Evolutionary conservation across 2,888 invertebrate species (phyloP).

Genomic region (Clusia tigrina): DNA sequence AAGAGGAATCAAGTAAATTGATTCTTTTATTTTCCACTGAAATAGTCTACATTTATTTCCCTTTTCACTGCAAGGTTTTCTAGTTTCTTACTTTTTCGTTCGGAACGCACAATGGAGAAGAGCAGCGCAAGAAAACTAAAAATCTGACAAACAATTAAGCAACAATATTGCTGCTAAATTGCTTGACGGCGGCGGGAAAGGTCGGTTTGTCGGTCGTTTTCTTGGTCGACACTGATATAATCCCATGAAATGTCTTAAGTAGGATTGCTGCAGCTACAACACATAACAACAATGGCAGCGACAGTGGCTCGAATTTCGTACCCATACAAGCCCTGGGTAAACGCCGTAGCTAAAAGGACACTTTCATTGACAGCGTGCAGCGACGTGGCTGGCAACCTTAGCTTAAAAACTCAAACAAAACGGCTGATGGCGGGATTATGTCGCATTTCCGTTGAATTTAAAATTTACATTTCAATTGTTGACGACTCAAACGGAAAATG

Average conservation of each 20-base stretch:
- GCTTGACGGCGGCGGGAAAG: constrained; percentile 2
- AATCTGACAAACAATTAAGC: constrained; percentile 6
- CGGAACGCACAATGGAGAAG: neutral
- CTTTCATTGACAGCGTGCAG: neutral
- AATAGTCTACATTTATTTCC: too few relatives aligned
- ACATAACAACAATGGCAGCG: neutral
- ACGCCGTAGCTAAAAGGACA: neutral
- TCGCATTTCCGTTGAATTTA: constrained; percentile 11
- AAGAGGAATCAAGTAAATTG: constrained; percentile 2
- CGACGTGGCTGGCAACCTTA: too few relatives aligned
- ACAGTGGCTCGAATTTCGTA: neutral
- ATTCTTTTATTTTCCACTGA: constrained; percentile 1
- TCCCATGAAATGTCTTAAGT: neutral
- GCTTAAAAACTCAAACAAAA: neutral
- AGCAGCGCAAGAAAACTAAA: neutral
- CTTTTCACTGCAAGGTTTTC: too few relatives aligned
- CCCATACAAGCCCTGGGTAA: neutral
- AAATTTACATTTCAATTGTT: constrained; percentile 13
- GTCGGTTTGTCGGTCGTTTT: neutral
- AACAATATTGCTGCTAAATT: constrained; percentile 4
- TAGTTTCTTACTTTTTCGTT: neutral
- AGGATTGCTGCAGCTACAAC: neutral
- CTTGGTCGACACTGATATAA: constrained; percentile 2
- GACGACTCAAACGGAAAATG: constrained; percentile 1
- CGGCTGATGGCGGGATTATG: neutral